Base-by-base conservation (phyloP, 2,113 vertebrate species). In the Chionodraco myersi region DNA sequence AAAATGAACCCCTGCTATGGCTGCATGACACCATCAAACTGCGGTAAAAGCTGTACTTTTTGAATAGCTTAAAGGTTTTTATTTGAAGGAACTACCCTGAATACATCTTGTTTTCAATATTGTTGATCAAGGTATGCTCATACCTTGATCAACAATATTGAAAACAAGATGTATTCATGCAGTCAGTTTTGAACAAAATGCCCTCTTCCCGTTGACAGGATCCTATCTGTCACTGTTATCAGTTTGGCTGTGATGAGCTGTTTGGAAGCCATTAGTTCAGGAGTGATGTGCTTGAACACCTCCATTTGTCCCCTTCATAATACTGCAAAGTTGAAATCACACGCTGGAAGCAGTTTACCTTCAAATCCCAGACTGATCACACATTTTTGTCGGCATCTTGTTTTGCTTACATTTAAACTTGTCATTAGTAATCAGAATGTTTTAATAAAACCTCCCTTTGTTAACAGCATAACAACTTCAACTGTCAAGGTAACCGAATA, bases 171-270 rank as follows among this genome's bases (percentile, higher is more conserved):
- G n/a, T n/a, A n/a, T n/a, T n/a, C n/a, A n/a, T n/a, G 12, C 5
- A 23, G 13, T 26, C 45, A 34, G 16, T 53, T 49, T 61, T 16
- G 41, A 56, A 67, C 45, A 63, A 72, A 72, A 3, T 5, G 45
- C 4, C 34, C 4, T 49, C 4, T 12, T n/a, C 7, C 36, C 5
- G 11, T 18, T 75, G 34, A 76, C 67, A 41, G 52, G 15, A 63
- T 6, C 21, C 13, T 14, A 11, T 79, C 68, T 79, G 68, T 63
- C 65, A 70, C 47, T 36, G 15, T 68, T 67, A 47, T n/a, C 62
- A 36, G 14, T 63, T 65, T 47, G 48, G 23, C 58, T 53, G 36
- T 34, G 64, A 66, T 23, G 26, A 75, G 44, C 10, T 26, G 23
- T 44, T 70, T 60, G 16, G 61, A 26, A 61, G 65, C n/a, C 7